These are phyloP conservation scores for Heteronetta atricapilla DNA, from an alignment of 2,113 vertebrate genomes.

Conservation along the genomic window DNA sequence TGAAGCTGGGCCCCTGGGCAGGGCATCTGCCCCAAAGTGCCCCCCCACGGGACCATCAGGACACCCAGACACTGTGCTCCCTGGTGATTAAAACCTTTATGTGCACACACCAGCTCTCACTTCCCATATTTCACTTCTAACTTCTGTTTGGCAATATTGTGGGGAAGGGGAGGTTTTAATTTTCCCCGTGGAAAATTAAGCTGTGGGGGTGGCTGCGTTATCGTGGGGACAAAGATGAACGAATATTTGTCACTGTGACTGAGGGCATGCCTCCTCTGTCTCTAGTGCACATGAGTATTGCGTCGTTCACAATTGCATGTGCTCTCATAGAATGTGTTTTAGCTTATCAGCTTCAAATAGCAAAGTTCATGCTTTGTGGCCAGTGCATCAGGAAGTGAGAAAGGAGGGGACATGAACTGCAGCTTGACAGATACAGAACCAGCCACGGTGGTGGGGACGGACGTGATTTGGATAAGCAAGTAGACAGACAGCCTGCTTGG, in stretches of 20 bases:
- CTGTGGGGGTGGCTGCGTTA: not conserved
- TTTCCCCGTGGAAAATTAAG: not conserved
- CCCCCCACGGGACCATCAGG: not conserved
- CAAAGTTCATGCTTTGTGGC: constrained; percentile 47
- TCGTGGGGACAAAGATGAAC: not conserved
- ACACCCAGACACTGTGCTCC: not conserved
- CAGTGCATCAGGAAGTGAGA: constrained; percentile 27
- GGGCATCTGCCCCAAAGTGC: not conserved
- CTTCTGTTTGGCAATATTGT: not conserved
- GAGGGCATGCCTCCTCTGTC: constrained; percentile 12
- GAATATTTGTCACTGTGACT: not conserved
- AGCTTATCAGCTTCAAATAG: constrained; percentile 26
- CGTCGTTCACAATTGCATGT: not conserved
- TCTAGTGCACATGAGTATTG: not conserved
- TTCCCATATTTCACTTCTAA: not conserved
- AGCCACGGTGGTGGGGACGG: rapidly evolving
- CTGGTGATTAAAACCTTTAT: not conserved
- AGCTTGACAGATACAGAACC: not conserved
- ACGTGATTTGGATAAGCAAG: not conserved
- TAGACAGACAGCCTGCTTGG: not conserved
- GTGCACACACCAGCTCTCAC: not conserved
- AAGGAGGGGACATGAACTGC: not conserved
- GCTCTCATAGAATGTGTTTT: not conserved
- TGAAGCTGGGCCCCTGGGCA: not conserved
- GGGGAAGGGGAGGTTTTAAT: not conserved